Conservation (phyloP, 2,888 invertebrate species). For the Anarsia innoxiella region DNA sequence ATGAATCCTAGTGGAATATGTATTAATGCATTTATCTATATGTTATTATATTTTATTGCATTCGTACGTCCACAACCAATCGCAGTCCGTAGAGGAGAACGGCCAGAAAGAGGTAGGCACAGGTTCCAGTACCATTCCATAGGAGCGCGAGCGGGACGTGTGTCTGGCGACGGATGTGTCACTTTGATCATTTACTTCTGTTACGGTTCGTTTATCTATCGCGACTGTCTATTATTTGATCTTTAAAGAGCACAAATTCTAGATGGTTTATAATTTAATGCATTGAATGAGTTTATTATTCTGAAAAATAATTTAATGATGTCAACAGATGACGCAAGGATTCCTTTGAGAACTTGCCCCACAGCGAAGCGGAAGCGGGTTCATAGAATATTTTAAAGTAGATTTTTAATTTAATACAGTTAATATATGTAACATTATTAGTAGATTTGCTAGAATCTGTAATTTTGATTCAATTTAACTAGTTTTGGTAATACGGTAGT, state of each 20-base stretch:
- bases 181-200: conserved; percentile 1
- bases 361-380: conserved; percentile 61
- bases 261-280: too few relatives aligned
- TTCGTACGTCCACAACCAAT: conserved; percentile 75
- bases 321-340: conserved; percentile 66
- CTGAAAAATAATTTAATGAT: conserved; percentile 17
- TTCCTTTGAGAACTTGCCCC: conserved; percentile 53
- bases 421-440: conserved; percentile 43
- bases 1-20: conserved; percentile 58
- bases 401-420: conserved; percentile 49
- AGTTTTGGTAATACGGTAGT: conserved; percentile 55
- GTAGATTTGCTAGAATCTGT: conserved; percentile 71
- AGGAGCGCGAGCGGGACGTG: conserved; percentile 25
- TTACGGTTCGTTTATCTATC: too few relatives aligned
- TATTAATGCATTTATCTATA: conserved; percentile 73
- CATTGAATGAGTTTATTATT: too few relatives aligned
- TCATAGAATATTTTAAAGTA: conserved; percentile 57
- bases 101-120: conserved; percentile 72
- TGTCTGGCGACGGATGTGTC: conserved; percentile 38
- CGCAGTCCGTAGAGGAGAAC: conserved; percentile 75
- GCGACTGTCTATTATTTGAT: too few relatives aligned
- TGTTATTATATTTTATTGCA: conserved; percentile 75
- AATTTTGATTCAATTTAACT: conserved; percentile 52
- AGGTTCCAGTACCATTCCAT: conserved; percentile 34
- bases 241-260: too few relatives aligned